Evolutionary conservation across 1,140 invertebrate species (phyloP), one percentile per base, ranked within the genome.

Genomic region (Ctenoplectra terminalis): DNA sequence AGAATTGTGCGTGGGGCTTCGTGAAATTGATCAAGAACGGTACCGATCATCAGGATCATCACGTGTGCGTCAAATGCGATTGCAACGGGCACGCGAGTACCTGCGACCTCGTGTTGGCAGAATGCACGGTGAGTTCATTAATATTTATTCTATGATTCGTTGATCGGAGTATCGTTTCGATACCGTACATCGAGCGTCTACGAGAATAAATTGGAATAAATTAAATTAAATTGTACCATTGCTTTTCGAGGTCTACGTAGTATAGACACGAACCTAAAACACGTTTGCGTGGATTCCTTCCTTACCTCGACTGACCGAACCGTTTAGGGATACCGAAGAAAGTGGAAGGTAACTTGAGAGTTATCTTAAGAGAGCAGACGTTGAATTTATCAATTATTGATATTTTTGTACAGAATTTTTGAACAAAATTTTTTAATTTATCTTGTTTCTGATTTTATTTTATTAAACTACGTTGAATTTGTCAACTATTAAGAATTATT

Each of bases 61-160:
- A 95, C 92, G 93, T 96, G 83, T 99, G 99, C 92, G 95, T 96
- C 43, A 96, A 96, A 86, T 99, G 98, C 89, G 95, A 98, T 75
- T 99, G 98, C 91, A 97, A 99, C 91, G 96, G 96, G 3, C 98
- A 99, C 92, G 96, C 98, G 0, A 93, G 94, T n/a, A 95, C 95
- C 1, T 99, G 98, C 90, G 96, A 98, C 90, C 94, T 96, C 7
- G 94, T 95, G 89, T 96, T 96, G 71, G 97, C 97, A 20, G 95
- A 96, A 84, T 99, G 98, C 90, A 95, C 95, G 11, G 96, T 96
- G 80, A 97, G 96, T 90, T 93, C 2, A 23, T 9, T 58, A 50
- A 6, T 95, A 85, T 95, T 96, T 58, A 40, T 40, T 48, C 48
- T 61, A 26, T 17, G 11, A n/a, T 13, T 43, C 15, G 4, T 20